Evolutionary conservation across 2,888 invertebrate genomes (phyloP).

Genomic region (Aphidius colemani): DNA sequence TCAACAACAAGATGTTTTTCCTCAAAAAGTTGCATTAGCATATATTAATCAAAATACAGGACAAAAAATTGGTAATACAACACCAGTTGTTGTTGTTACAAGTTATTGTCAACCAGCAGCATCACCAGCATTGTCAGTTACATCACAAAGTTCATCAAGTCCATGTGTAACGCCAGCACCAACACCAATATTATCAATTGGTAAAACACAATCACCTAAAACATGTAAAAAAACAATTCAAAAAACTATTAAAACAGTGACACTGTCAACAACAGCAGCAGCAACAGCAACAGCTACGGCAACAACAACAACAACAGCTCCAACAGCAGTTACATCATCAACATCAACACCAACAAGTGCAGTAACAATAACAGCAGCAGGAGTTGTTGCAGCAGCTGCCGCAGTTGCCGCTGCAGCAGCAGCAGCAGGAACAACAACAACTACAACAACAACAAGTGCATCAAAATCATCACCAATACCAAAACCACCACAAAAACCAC

Average conservation of each 20-base stretch:
- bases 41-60: constrained; percentile 61
- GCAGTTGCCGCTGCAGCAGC: constrained; percentile 54
- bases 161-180: constrained; percentile 66
- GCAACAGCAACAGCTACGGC: constrained; percentile 26
- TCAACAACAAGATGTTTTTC: constrained; percentile 48
- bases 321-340: constrained; percentile 39
- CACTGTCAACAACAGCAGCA: constrained; percentile 30
- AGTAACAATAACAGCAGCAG: background rate
- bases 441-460: constrained; percentile 63
- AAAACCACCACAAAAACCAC: constrained; percentile 73
- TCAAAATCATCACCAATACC: constrained; percentile 71
- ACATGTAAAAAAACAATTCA: constrained; percentile 60
- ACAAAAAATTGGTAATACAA: constrained; percentile 60
- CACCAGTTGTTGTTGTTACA: constrained; percentile 65
- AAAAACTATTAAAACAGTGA: constrained; percentile 67
- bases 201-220: constrained; percentile 62
- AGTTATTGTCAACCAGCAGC: constrained; percentile 64
- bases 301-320: too few relatives aligned
- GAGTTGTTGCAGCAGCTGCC: too few relatives aligned
- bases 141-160: constrained; percentile 66
- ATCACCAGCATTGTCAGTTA: constrained; percentile 65
- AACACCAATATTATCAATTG: constrained; percentile 57
- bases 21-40: constrained; percentile 63
- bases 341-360: constrained; percentile 64
- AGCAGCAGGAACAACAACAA: too few relatives aligned